These are phyloP conservation scores for Coptotermes formosanus DNA, from an alignment of 1,140 invertebrate genomes.

Conservation along the genomic window DNA sequence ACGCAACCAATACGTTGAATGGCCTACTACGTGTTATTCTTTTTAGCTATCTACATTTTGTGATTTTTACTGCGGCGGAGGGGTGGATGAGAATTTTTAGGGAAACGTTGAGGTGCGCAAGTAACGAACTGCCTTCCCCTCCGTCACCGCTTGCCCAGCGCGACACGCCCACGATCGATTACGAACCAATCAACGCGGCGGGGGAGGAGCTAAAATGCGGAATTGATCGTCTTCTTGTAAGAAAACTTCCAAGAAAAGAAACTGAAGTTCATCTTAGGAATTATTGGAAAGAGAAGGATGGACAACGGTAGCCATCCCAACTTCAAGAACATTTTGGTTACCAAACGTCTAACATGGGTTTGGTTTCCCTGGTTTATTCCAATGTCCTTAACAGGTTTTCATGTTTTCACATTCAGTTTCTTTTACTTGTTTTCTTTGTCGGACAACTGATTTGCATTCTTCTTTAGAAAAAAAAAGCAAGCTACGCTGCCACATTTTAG, in stretches of 20 bases:
- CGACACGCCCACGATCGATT: slow-evolving; percentile 25
- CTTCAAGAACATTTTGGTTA: neutral
- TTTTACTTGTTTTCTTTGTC: no score
- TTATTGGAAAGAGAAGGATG: neutral
- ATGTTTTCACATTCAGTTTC: no score
- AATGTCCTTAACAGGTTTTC: no score
- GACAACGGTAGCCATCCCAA: neutral
- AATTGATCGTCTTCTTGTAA: neutral
- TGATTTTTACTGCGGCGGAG: slow-evolving; percentile 16
- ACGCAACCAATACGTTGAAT: slow-evolving; percentile 24
- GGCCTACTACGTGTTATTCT: slow-evolving; percentile 15
- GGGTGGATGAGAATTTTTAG: slow-evolving; percentile 23
- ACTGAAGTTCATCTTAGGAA: neutral
- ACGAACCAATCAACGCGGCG: slow-evolving; percentile 11
- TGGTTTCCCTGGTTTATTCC: no score
- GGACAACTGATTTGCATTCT: no score
- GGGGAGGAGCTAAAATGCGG: neutral
- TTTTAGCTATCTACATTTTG: neutral
- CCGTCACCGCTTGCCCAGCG: neutral
- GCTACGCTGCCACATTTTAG: no score
- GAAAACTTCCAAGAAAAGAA: neutral
- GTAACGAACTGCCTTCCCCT: neutral
- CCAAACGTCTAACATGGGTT: neutral
- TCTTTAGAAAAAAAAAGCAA: no score
- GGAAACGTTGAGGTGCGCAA: neutral